Conservation (phyloP, 1,140 invertebrate genomes). For the Planococcus citri region DNA sequence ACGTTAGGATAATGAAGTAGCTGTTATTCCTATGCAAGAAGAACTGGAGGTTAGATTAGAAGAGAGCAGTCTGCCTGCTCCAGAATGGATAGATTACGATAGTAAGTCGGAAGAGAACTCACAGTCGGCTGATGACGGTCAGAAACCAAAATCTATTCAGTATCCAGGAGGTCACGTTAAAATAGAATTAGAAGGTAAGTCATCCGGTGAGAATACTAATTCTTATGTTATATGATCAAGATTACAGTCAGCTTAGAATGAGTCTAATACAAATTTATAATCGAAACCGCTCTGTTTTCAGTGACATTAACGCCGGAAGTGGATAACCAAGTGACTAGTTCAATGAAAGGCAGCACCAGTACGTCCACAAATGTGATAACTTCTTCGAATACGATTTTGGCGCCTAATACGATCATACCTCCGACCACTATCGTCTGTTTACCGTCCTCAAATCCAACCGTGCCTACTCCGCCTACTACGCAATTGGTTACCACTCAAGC, state of each 20-base stretch:
- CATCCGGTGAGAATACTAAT: too few relatives aligned
- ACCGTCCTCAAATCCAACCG: constrained; percentile 26
- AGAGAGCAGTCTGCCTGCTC: constrained; percentile 29
- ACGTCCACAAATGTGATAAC: constrained; percentile 26
- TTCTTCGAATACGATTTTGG: constrained; percentile 33
- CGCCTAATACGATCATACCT: constrained; percentile 38
- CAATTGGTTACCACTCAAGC: constrained; percentile 26
- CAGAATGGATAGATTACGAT: constrained; percentile 25
- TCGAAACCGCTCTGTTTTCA: constrained; percentile 26
- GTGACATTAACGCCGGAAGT: constrained; percentile 41
- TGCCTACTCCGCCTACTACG: constrained; percentile 27
- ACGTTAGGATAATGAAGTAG: constrained; percentile 29
- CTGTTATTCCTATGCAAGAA: constrained; percentile 41
- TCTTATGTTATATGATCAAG: not conserved
- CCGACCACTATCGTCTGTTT: constrained; percentile 6
- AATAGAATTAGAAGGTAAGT: constrained; percentile 37
- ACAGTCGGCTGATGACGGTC: not conserved
- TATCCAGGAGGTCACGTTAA: constrained; percentile 34
- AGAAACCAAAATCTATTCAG: not conserved
- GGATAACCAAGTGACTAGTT: constrained; percentile 35
- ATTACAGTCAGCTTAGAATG: too few relatives aligned
- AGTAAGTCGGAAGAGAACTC: constrained; percentile 5
- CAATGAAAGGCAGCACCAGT: constrained; percentile 28
- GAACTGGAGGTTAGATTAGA: constrained; percentile 39
- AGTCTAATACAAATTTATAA: too few relatives aligned